Base-by-base conservation (phyloP, 2,113 vertebrate genomes). In the Scomber japonicus region DNA sequence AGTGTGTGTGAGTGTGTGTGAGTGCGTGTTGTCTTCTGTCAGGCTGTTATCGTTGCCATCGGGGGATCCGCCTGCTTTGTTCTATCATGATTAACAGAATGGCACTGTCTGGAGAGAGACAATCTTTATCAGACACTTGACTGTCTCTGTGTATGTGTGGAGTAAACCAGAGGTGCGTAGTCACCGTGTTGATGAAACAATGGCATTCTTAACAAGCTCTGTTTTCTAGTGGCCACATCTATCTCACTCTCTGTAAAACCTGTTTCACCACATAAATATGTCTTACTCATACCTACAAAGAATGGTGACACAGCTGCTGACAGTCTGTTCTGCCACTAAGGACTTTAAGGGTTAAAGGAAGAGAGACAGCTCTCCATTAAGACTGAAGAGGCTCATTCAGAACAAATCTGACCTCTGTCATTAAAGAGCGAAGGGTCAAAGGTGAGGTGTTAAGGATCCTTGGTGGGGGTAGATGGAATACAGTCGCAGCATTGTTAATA, bases 1-100 rank as follows among this genome's bases (percentile, higher is more conserved):
- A 8, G 59, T 73, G 57, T 71, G 24, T 27, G 24, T 27, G 24
- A 2, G 24, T 27, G 24, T 72, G 72, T 44, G 50, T 11, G 59
- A 70, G 57, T 71, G 24, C 31, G 74, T 81, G 53, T 82, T 64
- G 63, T 80, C 24, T 71, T 80, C 78, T 82, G 84, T 86, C 78
- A 79, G 74, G 50, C 71, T 75, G 82, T 79, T 85, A 90, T 93
- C 89, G 3, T 62, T 66, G 78, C 21, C 89, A 89, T 93, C 90
- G 70, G 56, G 71, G 82, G 85, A 84, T 77, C 79, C 0, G 49
- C 77, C 74, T 82, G 75, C 82, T 89, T 90, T 88, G 84, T 91
- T 93, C 84, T 82, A 59, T 55, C 71, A 70, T 51, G 86, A 91
- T 82, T 75, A 83, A 89, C 80, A 88, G 67, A 89, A 81, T 24